These are phyloP conservation scores for Lycopodina hypogea DNA, from an alignment of 37 sponge, comb jelly and placozoan species.

Conservation along the genomic window DNA sequence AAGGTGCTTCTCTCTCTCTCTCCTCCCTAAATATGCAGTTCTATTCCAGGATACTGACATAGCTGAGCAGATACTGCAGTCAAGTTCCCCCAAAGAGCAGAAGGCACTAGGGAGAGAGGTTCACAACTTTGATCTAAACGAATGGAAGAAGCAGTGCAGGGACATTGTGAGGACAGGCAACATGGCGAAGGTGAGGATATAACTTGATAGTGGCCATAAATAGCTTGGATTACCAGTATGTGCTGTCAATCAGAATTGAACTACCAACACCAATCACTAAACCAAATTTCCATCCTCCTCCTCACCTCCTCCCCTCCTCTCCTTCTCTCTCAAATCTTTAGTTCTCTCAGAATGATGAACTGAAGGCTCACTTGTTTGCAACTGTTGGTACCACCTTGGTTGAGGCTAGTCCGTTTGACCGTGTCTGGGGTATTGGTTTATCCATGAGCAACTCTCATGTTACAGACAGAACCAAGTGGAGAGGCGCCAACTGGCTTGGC, in stretches of 20 bases:
- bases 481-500: conserved; percentile 77
- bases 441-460: conserved; percentile 44
- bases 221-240: neutral
- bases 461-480: conserved; percentile 52
- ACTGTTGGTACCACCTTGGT: conserved; percentile 70
- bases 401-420: conserved; percentile 76
- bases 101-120: conserved; percentile 77
- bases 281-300: too few species aligned
- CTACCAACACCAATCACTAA: too few species aligned
- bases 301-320: too few species aligned
- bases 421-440: conserved; percentile 87
- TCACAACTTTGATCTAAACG: conserved; percentile 45
- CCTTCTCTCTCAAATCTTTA: neutral
- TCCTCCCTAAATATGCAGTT: conserved; percentile 18
- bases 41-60: conserved; percentile 61
- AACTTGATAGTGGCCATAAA: neutral
- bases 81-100: conserved; percentile 45
- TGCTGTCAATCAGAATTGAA: too few species aligned
- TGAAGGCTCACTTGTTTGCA: conserved; percentile 35
- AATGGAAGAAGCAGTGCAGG: conserved; percentile 51
- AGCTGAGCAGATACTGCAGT: conserved; percentile 45
- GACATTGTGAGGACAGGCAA: conserved; percentile 69
- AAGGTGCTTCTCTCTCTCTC: too few species aligned
- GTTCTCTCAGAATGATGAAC: conserved; percentile 72
- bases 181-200: conserved; percentile 63